Percentiles rank a stretch among this genome's conserved stretches.
Evolutionary conservation across 2,113 vertebrate genomes (phyloP).

Genomic region (Rafetus swinhoei): DNA sequence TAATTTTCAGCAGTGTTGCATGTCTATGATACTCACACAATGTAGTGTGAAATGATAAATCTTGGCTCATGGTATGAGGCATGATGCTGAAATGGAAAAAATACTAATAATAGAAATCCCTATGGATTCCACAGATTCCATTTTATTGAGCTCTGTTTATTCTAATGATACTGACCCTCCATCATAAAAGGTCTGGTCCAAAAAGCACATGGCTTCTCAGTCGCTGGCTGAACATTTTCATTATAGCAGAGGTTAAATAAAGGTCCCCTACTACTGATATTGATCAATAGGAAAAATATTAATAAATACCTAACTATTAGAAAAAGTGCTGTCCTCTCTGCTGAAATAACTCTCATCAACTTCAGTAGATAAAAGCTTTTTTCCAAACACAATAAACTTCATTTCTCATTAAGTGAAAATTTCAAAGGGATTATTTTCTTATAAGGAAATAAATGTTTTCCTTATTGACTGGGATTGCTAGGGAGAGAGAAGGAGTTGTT

Average conservation of each 20-base stretch:
- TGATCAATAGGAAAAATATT: neutral
- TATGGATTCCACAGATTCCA: neutral
- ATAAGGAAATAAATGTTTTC: neutral
- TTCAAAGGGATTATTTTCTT: neutral
- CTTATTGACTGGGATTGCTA: neutral
- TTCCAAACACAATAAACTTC: neutral
- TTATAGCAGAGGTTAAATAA: neutral
- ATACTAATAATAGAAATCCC: neutral
- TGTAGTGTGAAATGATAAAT: neutral
- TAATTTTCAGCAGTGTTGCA: neutral
- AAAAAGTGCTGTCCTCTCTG: neutral
- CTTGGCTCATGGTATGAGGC: neutral
- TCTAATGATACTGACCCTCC: neutral
- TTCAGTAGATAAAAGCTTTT: neutral
- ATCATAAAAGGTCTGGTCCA: neutral
- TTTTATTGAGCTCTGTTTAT: neutral
- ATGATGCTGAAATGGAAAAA: neutral
- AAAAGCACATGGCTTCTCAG: neutral
- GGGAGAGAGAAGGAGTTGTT: neutral
- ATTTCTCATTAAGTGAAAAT: neutral
- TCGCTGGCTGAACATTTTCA: neutral
- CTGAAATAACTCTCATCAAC: neutral
- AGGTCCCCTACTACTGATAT: neutral
- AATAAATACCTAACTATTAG: neutral
- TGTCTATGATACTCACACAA: neutral